These are phyloP conservation scores for Drosophila maculinotata DNA, from an alignment of 2,888 invertebrate species.

Conservation along the genomic window DNA sequence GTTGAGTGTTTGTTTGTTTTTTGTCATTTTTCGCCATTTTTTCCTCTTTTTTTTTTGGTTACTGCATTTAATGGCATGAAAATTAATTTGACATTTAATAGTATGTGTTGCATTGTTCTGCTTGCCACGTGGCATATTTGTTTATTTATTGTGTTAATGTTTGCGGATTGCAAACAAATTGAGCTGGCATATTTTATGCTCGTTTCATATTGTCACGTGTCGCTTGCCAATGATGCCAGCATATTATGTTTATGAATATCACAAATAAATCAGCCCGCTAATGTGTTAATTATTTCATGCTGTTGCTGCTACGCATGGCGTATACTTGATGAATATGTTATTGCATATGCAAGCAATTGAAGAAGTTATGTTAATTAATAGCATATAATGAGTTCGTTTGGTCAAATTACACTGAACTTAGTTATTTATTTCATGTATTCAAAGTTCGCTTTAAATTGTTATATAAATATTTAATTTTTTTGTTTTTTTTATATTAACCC, in stretches of 20 bases:
- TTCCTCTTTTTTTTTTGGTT: conserved; percentile 2
- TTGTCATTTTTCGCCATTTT: conserved; percentile 13
- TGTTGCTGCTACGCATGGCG: conserved; percentile 26
- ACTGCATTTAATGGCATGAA: conserved; percentile 73
- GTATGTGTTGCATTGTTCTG: conserved; percentile 35
- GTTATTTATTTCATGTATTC: background rate
- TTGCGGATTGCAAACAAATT: conserved; percentile 64
- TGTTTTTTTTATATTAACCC: too few species aligned
- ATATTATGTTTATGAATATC: conserved; percentile 67
- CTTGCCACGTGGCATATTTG: conserved; percentile 40
- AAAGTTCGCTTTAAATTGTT: background rate
- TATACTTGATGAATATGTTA: conserved; percentile 55
- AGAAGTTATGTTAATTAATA: conserved; percentile 1
- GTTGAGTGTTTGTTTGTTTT: conserved; percentile 24
- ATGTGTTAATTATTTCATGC: conserved; percentile 69
- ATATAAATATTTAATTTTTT: too few species aligned
- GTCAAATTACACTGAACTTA: too few species aligned
- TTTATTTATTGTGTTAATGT: conserved; percentile 65
- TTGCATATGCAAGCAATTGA: conserved; percentile 20
- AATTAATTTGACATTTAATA: conserved; percentile 73
- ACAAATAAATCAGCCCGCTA: conserved; percentile 71
- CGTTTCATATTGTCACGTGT: conserved; percentile 66
- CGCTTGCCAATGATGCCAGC: conserved; percentile 54
- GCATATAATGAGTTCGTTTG: too few species aligned
- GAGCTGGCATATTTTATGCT: conserved; percentile 44